Evolutionary conservation across 2,797 vertebrate species (phyloP), one percentile per base, ranked within the genome.

Genomic region (Eremophila alpestris): DNA sequence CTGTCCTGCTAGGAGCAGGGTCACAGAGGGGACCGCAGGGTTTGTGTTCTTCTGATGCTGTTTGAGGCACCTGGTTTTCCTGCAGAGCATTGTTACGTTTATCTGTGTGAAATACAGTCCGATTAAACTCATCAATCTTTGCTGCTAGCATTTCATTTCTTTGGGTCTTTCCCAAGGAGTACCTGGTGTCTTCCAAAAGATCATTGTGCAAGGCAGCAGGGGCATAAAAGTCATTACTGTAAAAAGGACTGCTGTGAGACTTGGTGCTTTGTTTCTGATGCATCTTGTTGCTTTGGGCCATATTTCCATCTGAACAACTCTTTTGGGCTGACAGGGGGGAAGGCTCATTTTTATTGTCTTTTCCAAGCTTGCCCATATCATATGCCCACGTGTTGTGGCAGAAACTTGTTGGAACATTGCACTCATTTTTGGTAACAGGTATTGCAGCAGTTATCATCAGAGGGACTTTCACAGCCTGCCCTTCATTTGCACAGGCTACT

Each of bases 81-180:
- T 97, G 97, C 63, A 96, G 56, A 55, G 96, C 94, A 36, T 81
- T 97, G 67, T 91, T 97, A 55, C 97, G 81, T 98, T 98, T 99
- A 91, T 98, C 99, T 52, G 98, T 98, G 93, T 99, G 99, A 97
- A 99, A 99, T 40, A 99, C 98, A 62, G 98, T 98, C 90, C 99
- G 98, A 96, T 99, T 99, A 96, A 99, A 99, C 97, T 99, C 99
- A 49, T 99, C 99, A 11, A 98, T 99, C 98, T 99, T 99, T 92
- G 98, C 97, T 94, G 99, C 99, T 92, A 99, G 97, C 68, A 95
- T 98, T 95, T 98, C 98, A 96, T 99, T 99, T 95, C 97, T 98
- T 93, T 82, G 96, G 78, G 73, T 97, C 90, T 91, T 97, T 87
- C 96, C 97, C 84, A 95, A 95, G 96, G 69, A 48, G 91, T 93